A percentile compares a stretch with the other conserved stretches of the same genome.
Evolutionary conservation across 1,140 invertebrate genomes (phyloP).

Genomic region (Brachionus rotundiformis): DNA sequence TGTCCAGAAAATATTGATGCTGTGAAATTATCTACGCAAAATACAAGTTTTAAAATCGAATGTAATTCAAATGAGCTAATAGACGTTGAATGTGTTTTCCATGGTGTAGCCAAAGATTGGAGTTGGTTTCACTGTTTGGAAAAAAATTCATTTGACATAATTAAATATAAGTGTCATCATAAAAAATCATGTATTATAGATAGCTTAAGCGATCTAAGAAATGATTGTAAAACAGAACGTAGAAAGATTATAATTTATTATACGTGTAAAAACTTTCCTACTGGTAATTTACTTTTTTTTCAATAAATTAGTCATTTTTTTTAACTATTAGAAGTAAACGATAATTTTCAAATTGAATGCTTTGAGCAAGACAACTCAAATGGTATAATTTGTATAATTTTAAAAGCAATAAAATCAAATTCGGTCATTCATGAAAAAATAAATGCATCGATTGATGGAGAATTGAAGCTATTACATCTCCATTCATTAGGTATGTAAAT

Average conservation of each 20-base stretch:
- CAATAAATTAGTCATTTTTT: too few relatives aligned
- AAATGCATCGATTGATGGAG: neutral
- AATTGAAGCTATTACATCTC: neutral
- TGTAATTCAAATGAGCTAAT: neutral
- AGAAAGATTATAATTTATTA: neutral
- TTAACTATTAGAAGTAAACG: too few relatives aligned
- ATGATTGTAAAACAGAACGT: neutral
- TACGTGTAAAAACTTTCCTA: neutral
- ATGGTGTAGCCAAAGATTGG: neutral
- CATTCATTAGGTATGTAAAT: neutral
- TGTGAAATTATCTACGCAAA: too few relatives aligned
- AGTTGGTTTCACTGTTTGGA: neutral
- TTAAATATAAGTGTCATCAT: neutral
- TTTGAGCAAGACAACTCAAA: neutral
- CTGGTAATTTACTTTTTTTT: neutral
- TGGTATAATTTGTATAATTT: neutral
- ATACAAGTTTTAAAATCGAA: neutral
- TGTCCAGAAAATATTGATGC: neutral
- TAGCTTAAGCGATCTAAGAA: neutral
- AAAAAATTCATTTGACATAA: neutral
- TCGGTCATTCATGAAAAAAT: neutral
- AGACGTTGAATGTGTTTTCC: neutral
- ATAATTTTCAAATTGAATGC: neutral
- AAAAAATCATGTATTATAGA: neutral
- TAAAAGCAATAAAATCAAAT: too few relatives aligned